These are phyloP conservation scores for Ophioninae sp. DNA, from an alignment of 2,888 invertebrate genomes.

Conservation along the genomic window DNA sequence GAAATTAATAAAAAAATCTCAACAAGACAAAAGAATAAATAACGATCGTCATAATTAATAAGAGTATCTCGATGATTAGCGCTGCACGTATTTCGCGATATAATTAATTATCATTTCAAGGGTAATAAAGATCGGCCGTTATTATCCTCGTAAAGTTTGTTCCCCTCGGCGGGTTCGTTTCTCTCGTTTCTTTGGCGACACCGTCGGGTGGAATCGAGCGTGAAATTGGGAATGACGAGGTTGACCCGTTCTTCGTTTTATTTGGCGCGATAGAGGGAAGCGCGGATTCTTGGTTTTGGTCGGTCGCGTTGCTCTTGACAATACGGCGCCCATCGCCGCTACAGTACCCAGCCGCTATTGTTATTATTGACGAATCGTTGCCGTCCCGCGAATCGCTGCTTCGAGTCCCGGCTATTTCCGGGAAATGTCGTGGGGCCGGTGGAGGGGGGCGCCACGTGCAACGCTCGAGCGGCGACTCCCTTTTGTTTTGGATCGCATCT, in stretches of 20 bases:
- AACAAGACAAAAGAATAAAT: not conserved
- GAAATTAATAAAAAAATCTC: too few relatives aligned
- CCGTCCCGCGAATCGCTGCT: not conserved
- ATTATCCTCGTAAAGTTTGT: not conserved
- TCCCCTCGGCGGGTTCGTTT: not conserved
- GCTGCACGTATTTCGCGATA: not conserved
- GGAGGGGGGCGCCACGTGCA: not conserved
- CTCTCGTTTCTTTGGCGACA: not conserved
- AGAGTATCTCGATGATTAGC: not conserved
- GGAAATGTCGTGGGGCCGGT: not conserved
- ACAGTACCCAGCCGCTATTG: not conserved
- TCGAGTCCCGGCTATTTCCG: not conserved
- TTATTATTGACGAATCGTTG: not conserved
- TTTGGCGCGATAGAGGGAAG: not conserved
- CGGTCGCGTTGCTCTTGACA: not conserved
- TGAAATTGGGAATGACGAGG: not conserved
- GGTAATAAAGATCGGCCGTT: not conserved
- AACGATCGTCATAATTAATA: not conserved
- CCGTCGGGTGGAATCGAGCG: not conserved
- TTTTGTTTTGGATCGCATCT: not conserved
- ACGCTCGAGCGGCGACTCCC: not conserved
- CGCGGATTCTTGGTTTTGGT: not conserved
- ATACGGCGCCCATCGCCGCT: not conserved
- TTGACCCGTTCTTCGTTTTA: not conserved
- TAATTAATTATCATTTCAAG: not conserved